Conservation (phyloP, 1,140 invertebrate genomes). For the Drosophila watanabei region DNA sequence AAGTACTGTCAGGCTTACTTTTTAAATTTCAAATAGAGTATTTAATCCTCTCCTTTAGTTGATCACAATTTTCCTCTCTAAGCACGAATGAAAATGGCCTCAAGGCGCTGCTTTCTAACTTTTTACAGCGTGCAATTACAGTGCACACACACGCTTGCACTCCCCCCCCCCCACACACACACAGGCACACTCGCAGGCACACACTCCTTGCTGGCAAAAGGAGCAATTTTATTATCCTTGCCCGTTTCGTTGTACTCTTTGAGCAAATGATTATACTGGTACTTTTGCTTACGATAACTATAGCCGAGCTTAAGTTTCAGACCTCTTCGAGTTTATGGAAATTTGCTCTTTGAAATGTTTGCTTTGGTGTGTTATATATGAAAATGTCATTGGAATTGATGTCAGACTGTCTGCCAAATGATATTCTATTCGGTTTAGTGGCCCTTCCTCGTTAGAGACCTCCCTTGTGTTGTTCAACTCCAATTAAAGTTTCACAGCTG, state of each 20-base stretch:
- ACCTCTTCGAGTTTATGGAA: slow-evolving; percentile 33
- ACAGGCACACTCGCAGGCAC: neutral
- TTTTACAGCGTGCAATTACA: slow-evolving; percentile 33
- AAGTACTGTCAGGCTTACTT: too few species aligned
- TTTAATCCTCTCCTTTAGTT: neutral
- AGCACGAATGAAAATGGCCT: slow-evolving; percentile 17
- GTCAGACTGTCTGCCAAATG: slow-evolving; percentile 11
- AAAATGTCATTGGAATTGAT: slow-evolving; percentile 33
- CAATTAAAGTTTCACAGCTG: slow-evolving; percentile 40
- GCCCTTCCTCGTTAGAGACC: slow-evolving; percentile 1
- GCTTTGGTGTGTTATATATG: neutral
- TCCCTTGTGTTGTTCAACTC: slow-evolving; percentile 13
- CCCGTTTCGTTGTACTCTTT: slow-evolving; percentile 9
- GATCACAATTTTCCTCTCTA: neutral
- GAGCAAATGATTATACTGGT: slow-evolving; percentile 26
- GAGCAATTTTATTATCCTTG: slow-evolving; percentile 30
- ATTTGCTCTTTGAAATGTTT: slow-evolving; percentile 12
- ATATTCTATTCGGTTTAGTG: slow-evolving; percentile 32
- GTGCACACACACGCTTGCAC: slow-evolving; percentile 12
- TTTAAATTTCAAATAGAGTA: neutral
- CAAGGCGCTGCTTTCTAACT: slow-evolving; percentile 35
- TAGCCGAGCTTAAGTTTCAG: slow-evolving; percentile 16
- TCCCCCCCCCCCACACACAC: too few species aligned
- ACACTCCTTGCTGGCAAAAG: slow-evolving; percentile 6
- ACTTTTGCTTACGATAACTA: slow-evolving; percentile 19